Evolutionary conservation across 2,888 invertebrate species (phyloP), one percentile per base, ranked within the genome.

Genomic region (Bellardia bayeri): DNA sequence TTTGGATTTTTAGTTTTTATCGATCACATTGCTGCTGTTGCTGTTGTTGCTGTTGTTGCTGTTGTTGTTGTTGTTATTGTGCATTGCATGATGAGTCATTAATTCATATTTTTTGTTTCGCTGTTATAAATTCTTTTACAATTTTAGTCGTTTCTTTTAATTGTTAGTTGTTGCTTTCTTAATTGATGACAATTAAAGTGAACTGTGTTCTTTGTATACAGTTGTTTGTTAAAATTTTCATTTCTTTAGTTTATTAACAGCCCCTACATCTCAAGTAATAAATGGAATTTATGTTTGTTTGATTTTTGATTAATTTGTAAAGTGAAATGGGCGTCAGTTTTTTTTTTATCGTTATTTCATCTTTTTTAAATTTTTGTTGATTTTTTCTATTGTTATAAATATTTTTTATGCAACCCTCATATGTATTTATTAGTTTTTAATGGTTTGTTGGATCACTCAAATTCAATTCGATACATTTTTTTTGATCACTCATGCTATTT

Each of bases 101-200:
- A 14, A 45, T 54, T 45, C 56, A 33, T 23, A 72, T 82, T 68
- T 64, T 16, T 68, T 23, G 33, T 79, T 71, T 86, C 82, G 37
- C 45, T 66, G 16, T 72, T 82, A 56, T 78, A 45, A 71, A 58
- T 80, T 83, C 58, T 76, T 80, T 51, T 66, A 61, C n/a, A 61
- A 66, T 42, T 78, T 79, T 84, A 23, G 23, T 23, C 23, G 11
- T 72, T 69, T 66, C 23, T 76, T 30, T 11, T 69, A 9, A 13
- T 61, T 61, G n/a, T 78, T 33, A 37, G 56, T 68, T 54, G 23
- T 58, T 68, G 56, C n/a, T 58, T 58, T 82, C 61, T 87, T 82
- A 87, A 87, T 87, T 87, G 87, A 85, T 87, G 79, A 82, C 82
- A 87, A 87, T 87, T 87, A 82, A 85, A 64, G 61, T 78, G 85